Percentiles rank a stretch among this genome's conserved stretches.
Conservation (phyloP, 2,113 vertebrate species). For the Protobothrops flavoviridis region DNA sequence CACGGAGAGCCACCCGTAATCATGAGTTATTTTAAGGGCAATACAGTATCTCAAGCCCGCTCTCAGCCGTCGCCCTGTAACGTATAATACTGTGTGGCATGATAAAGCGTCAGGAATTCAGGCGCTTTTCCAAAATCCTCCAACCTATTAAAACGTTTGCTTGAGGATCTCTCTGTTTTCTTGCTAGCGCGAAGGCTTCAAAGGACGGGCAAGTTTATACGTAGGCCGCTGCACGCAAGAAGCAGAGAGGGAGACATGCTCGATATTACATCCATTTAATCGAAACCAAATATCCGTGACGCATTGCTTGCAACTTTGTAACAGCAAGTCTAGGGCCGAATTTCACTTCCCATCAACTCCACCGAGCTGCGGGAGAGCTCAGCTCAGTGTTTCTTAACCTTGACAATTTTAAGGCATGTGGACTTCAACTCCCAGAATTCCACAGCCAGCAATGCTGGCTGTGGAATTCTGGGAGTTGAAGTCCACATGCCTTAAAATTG, state of each 20-base stretch:
- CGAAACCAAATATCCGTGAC: neutral
- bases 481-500: no score
- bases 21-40: neutral
- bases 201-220: neutral
- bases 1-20: neutral
- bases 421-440: no score
- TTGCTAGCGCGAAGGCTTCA: neutral
- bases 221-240: neutral
- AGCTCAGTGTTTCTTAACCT: neutral
- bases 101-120: neutral
- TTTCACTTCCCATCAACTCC: neutral
- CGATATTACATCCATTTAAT: neutral
- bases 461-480: no score
- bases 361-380: neutral
- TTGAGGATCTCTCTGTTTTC: neutral
- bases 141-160: neutral
- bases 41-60: neutral
- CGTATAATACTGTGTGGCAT: neutral
- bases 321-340: neutral
- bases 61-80: neutral
- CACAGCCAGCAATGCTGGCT: no score
- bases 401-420: no score
- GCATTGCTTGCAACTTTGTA: neutral
- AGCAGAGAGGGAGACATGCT: neutral
- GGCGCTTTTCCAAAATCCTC: neutral